Base-by-base conservation (phyloP, 2,113 vertebrate species). In the Clarias batrachus region DNA sequence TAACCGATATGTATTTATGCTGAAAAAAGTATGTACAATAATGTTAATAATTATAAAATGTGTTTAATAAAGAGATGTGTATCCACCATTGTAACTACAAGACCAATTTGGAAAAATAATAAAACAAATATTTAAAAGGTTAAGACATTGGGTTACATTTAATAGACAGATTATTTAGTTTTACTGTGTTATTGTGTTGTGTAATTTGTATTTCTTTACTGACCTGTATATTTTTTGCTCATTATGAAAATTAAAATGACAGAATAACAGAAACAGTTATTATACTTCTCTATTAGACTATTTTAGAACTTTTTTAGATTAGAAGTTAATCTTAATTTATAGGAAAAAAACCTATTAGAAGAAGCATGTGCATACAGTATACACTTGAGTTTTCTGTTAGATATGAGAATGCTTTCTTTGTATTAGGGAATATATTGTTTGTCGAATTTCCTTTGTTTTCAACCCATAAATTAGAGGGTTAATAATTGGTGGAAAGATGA, bases 391-490 rank as follows among this genome's bases (percentile, higher is more conserved):
- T 73, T 41, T 4, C 52, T 57, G 14, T 78, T 57, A 57, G 11
- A 4, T 52, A 52, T n/a, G 56, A 57, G n/a, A 59, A 57, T 11
- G 7, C 16, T 12, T 57, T 57, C 12, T 79, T 79, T 19, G 54
- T 4, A 79, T 19, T 3, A 79, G 4, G 3, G 2, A 59, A 33
- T 59, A 59, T 2, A 79, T 33, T 4, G 27, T 33, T 79, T 79
- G 54, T 12, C 77, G 77, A 12, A 79, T 79, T 79, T 79, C 56
- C 17, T 56, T 59, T 21, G 77, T 79, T 59, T 59, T 79, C 9
- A 79, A 60, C 3, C 74, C 54, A 2, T 78, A 78, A 78, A 78
- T 78, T 30, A 78, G n/a, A 78, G 76, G 76, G 16, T 78, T 78
- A 19, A 78, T 52, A 78, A 78, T 57, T 10, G 76, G 76, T 30